Base-by-base conservation (phyloP, 2,797 vertebrate genomes). In the Pipistrellus pygmaeus region DNA sequence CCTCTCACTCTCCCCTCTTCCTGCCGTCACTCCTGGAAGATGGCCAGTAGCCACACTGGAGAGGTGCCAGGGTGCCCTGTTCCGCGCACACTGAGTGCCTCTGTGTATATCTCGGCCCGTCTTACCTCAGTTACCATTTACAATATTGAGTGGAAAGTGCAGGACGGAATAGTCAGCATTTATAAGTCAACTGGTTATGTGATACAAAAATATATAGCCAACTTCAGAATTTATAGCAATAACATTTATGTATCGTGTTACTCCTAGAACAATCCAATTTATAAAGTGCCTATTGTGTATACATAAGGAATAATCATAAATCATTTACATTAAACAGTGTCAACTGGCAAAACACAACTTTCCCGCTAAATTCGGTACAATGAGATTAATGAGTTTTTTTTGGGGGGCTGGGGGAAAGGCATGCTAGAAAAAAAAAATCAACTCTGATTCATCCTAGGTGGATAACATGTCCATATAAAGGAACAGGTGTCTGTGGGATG, bases 231-330 rank as follows among this genome's bases (percentile, higher is more conserved):
- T 97, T 94, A 95, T 97, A 98, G 96, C 94, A 97, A 97, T 98
- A 98, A 97, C 88, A 97, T 98, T 98, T 98, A 98, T 23, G 38
- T 97, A 97, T 98, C 96, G 0, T 62, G 93, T 97, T 98, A 97
- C 97, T 97, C 85, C 89, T 80, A 60, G 69, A 98, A 98, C 96
- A 96, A 96, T 96, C 85, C 90, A 95, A 97, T 98, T 98, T 98
- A 97, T 96, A 97, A 98, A 98, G 95, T 94, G 90, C 91, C 96
- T 96, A 62, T 97, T 97, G 94, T 98, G 95, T 98, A 97, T 98
- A 98, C 87, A 98, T 82, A 97, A 93, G 76, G 89, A 97, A 91
- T 69, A 46, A 89, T 32, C 93, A 97, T 97, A 98, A 98, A 98
- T 98, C 97, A 97, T 89, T 53, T 97, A 97, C 51, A 68, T 97